Conservation (phyloP, 2,888 invertebrate genomes). For the Aradus depressus region DNA sequence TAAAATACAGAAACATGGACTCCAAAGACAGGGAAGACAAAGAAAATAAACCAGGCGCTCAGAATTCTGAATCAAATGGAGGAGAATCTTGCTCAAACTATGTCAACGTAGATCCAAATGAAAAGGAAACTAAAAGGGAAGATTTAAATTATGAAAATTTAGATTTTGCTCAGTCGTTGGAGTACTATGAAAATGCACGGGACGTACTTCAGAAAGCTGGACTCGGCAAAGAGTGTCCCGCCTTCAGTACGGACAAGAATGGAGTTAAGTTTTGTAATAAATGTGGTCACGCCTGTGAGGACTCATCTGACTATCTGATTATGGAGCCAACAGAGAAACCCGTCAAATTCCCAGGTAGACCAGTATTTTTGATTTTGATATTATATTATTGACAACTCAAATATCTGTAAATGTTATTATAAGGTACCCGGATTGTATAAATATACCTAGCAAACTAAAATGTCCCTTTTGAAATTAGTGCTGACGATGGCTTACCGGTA, state of each 20-base stretch:
- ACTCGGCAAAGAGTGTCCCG: slow-evolving; percentile 33
- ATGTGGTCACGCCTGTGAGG: slow-evolving; percentile 28
- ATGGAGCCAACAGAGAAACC: slow-evolving; percentile 44
- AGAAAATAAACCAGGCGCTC: slow-evolving; percentile 17
- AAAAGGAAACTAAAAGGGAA: slow-evolving; percentile 14
- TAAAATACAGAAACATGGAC: slow-evolving; percentile 23
- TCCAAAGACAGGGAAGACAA: slow-evolving; percentile 22
- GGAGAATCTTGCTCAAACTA: slow-evolving; percentile 15
- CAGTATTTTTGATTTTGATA: too few species aligned
- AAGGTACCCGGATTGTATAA: too few species aligned
- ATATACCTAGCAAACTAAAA: too few species aligned
- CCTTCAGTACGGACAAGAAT: slow-evolving; percentile 33
- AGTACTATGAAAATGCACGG: slow-evolving; percentile 67
- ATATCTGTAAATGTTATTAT: too few species aligned
- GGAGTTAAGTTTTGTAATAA: slow-evolving; percentile 28
- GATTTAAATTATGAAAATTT: slow-evolving; percentile 39
- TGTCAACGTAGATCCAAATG: slow-evolving; percentile 23
- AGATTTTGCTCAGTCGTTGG: slow-evolving; percentile 63
- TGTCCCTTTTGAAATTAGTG: too few species aligned
- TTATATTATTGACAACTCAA: too few species aligned
- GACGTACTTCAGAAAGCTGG: slow-evolving; percentile 50
- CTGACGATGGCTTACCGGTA: too few species aligned
- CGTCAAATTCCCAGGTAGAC: slow-evolving; percentile 44
- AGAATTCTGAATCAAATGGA: not conserved
- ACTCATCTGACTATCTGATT: slow-evolving; percentile 47